These are phyloP conservation scores for Oxygymnocypris stewartii DNA, from an alignment of 2,113 vertebrate genomes.

Conservation along the genomic window DNA sequence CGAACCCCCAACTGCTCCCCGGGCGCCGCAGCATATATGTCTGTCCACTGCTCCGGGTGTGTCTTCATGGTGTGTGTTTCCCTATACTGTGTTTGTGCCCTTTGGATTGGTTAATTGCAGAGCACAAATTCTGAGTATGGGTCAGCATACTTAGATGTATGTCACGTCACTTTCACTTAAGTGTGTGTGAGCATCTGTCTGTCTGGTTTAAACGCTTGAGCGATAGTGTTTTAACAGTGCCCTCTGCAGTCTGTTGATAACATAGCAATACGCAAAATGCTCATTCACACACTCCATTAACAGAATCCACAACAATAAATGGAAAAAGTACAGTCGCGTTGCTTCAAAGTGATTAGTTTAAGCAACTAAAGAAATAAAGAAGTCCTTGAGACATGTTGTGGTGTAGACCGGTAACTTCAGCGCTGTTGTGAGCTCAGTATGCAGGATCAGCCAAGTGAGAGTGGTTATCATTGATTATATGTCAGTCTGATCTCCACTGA, in stretches of 20 bases:
- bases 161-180: background rate
- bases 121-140: no score
- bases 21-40: no score
- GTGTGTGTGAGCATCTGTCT: background rate
- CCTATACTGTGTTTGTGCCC: no score
- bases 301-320: background rate
- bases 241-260: conserved; percentile 11
- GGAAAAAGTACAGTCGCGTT: background rate
- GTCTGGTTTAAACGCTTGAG: background rate
- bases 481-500: conserved; percentile 21
- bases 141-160: no score
- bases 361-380: background rate
- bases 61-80: no score
- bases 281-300: conserved; percentile 6
- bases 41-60: no score
- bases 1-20: no score
- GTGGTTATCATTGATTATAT: conserved; percentile 30
- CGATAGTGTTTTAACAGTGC: conserved; percentile 25
- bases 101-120: no score
- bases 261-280: background rate
- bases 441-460: background rate
- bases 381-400: background rate
- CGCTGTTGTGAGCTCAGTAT: conserved; percentile 11
- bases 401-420: background rate
- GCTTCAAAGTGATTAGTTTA: background rate